A percentile compares a stretch with the other conserved stretches of the same genome.
Evolutionary conservation across 2,113 vertebrate species (phyloP).

Genomic region (Pontoporia blainvillei): DNA sequence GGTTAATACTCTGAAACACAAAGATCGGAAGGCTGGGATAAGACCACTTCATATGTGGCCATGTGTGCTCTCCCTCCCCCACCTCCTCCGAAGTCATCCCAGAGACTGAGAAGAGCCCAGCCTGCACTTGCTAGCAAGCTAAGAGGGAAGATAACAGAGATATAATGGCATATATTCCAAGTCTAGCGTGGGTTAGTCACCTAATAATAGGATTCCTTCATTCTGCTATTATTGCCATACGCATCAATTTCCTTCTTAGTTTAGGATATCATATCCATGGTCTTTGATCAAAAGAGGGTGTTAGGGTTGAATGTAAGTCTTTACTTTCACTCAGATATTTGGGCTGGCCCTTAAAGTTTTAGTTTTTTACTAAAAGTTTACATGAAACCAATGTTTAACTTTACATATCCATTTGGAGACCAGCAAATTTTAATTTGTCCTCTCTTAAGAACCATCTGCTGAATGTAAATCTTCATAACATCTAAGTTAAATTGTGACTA

Average conservation of each 20-base stretch:
- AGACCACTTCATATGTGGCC: constrained; percentile 59
- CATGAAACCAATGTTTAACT: constrained; percentile 37
- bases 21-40: constrained; percentile 77
- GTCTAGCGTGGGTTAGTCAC: background rate
- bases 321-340: constrained; percentile 6
- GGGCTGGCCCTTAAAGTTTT: background rate
- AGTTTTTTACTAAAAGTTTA: constrained; percentile 4
- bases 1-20: constrained; percentile 82
- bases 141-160: background rate
- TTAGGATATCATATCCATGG: background rate
- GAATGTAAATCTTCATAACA: constrained; percentile 26
- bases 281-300: background rate
- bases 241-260: background rate
- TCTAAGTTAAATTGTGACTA: constrained; percentile 21
- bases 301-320: background rate
- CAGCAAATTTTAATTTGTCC: constrained; percentile 48
- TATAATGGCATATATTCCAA: background rate
- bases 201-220: constrained; percentile 5
- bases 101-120: constrained; percentile 44
- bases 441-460: constrained; percentile 51
- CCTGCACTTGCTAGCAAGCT: background rate
- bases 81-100: constrained; percentile 43
- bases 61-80: background rate
- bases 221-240: background rate
- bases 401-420: constrained; percentile 42